These are phyloP conservation scores for Dendrocincla fuliginosa DNA, from an alignment of 2,797 vertebrate genomes.

Conservation along the genomic window DNA sequence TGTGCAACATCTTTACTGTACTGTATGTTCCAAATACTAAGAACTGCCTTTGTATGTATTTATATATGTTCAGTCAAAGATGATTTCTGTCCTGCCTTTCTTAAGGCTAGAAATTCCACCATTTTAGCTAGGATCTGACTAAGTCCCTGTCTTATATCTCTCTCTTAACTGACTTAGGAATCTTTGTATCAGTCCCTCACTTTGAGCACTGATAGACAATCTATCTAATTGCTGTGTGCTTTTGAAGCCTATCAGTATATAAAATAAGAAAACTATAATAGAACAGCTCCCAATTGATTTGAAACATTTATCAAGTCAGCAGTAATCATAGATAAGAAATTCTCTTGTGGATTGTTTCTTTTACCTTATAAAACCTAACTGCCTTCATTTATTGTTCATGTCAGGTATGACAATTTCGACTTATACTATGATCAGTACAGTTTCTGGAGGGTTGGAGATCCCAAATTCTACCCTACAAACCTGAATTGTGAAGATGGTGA, in stretches of 20 bases:
- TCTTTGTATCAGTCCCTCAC: neutral
- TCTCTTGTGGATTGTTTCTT: neutral
- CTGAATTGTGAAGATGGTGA: neutral
- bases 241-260: neutral
- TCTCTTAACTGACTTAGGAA: neutral
- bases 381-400: neutral
- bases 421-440: neutral
- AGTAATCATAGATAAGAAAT: neutral
- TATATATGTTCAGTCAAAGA: neutral
- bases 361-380: neutral
- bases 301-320: neutral
- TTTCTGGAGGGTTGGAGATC: neutral
- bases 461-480: neutral
- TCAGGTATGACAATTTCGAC: neutral
- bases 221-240: neutral
- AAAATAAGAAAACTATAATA: neutral
- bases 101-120: neutral
- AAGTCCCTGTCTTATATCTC: neutral
- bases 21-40: neutral
- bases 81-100: neutral
- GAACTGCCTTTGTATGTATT: neutral
- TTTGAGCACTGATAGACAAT: neutral
- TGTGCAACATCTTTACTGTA: neutral
- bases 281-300: neutral
- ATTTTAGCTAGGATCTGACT: neutral